Evolutionary conservation across 92 coral and sea anemone species (phyloP), one percentile per base, ranked within the genome.

Genomic region (Blastomussa wellsi): DNA sequence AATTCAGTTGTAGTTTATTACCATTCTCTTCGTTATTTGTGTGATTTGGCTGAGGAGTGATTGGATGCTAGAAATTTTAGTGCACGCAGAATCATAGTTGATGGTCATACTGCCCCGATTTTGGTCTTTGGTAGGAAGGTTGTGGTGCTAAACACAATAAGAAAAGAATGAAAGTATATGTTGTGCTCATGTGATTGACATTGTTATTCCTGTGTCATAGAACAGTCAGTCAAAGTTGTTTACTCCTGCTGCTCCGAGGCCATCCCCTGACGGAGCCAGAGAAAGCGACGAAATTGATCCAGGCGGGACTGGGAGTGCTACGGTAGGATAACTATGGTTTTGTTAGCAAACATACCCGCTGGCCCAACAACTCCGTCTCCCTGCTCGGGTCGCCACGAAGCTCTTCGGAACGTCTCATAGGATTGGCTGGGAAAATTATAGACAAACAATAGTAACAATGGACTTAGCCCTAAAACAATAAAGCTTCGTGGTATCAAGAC

Each of bases 261-360:
- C 88, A 64, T 72, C 79, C 38, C 86, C 86, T 16, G 86, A 73
- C 48, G 80, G 80, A 60, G 86, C 73, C 51, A 37, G 73, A 59
- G 86, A 42, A 55, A 42, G 24, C 80, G 86, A 74, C 19, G 80
- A 74, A 11, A 44, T 35, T 29, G 86, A 73, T 57, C 86, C 79
- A 31, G 52, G 79, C 20, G 86, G 80, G 35, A 83, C 57, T 41
- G 47, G 60, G 59, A 36, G 68, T 44, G 64, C 26, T 68, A 67
- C 44, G 84, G 76, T 80, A 35, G 38, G 84, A 68, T 80, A 38
- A 20, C 4, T 71, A 14, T 59, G 31, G 31, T 24, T 59, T 59
- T 24, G 10, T 59, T 24, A 57, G 64, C 20, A 68, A 35, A 19
- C 14, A 31, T 33, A 33, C 13, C 6, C 44, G 12, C 14, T 48